Conservation (phyloP, 2,797 vertebrate genomes). For the Paramormyrops hopkinsi region DNA sequence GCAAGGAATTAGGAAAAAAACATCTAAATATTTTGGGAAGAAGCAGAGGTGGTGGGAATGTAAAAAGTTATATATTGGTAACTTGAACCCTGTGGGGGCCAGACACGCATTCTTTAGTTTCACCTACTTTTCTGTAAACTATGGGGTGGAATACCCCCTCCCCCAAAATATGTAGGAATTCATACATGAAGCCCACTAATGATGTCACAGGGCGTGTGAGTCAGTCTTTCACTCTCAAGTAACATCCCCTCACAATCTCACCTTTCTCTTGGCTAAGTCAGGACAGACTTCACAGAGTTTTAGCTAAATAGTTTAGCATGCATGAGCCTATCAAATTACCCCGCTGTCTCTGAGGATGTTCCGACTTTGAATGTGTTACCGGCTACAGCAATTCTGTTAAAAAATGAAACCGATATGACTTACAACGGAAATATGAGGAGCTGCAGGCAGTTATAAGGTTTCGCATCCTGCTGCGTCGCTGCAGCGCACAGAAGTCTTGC, state of each 20-base stretch:
- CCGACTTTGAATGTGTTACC: neutral
- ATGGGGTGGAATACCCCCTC: neutral
- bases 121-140: neutral
- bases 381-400: neutral
- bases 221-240: neutral
- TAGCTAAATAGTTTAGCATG: neutral
- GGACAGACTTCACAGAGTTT: neutral
- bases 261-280: neutral
- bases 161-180: neutral
- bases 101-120: neutral
- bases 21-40: neutral
- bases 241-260: neutral
- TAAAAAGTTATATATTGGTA: neutral
- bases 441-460: constrained; percentile 13
- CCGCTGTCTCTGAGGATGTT: neutral
- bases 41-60: neutral
- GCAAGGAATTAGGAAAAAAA: neutral
- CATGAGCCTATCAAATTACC: neutral
- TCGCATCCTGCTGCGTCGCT: constrained; percentile 24
- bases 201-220: neutral
- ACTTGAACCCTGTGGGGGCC: neutral
- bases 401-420: constrained; percentile 13
- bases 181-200: neutral
- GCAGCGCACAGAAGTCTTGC: neutral
- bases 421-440: constrained; percentile 18